Percentiles rank a stretch among this genome's conserved stretches.
Conservation (phyloP, 1,140 invertebrate species). For the Drosophila arawakana region DNA sequence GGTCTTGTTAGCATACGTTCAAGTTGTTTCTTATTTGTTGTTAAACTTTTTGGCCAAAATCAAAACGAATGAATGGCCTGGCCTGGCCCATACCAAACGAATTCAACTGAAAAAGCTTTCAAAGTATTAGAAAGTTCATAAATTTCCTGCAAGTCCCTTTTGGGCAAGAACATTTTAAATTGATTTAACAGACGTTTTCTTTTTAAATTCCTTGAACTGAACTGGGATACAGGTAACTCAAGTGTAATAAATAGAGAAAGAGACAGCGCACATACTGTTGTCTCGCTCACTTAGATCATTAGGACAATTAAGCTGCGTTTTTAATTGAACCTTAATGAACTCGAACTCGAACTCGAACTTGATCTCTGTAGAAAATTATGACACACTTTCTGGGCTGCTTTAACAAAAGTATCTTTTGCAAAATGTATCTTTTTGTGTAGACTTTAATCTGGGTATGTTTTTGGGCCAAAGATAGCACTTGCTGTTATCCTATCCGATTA, state of each 20-base stretch:
- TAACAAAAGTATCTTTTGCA: background rate
- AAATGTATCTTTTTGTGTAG: too few species aligned
- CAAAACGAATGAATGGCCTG: slow-evolving; percentile 61
- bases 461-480: too few species aligned
- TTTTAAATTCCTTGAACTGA: slow-evolving; percentile 24
- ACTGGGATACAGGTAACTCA: slow-evolving; percentile 22
- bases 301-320: background rate
- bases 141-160: slow-evolving; percentile 20
- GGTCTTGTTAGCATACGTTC: slow-evolving; percentile 64
- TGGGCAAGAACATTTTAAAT: slow-evolving; percentile 30
- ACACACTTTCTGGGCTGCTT: background rate
- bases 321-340: slow-evolving; percentile 8
- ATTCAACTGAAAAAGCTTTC: slow-evolving; percentile 67
- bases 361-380: too few species aligned
- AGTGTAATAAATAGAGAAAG: slow-evolving; percentile 24
- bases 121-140: slow-evolving; percentile 69
- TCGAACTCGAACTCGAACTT: background rate
- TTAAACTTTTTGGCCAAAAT: slow-evolving; percentile 64
- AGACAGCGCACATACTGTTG: background rate
- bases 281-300: slow-evolving; percentile 13
- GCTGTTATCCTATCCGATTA: background rate
- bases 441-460: too few species aligned
- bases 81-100: slow-evolving; percentile 10
- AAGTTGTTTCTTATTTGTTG: slow-evolving; percentile 43
- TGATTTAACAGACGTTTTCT: slow-evolving; percentile 33